phyloP scores from a whole-genome alignment of 2,888 invertebrate species.

The Acanthosoma haemorrhoidale region DNA sequence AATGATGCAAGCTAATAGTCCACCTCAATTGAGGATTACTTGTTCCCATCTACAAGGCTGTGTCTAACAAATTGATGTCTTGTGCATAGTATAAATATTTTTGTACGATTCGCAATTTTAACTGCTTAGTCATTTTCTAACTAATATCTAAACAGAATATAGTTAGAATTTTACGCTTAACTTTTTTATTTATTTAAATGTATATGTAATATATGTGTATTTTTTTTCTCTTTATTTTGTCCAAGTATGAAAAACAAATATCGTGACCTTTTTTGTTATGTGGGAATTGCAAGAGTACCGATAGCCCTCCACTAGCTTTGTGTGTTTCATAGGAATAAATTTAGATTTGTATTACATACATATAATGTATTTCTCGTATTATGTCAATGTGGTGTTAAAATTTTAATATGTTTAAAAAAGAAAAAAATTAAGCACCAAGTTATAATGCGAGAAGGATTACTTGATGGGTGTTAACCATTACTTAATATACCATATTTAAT shows the following conservation, averaged over 20 bases:
- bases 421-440: not conserved
- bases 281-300: constrained; percentile 29
- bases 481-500: constrained; percentile 3
- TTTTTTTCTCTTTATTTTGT: too few relatives aligned
- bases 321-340: constrained; percentile 22
- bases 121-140: constrained; percentile 1
- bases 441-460: constrained; percentile 10
- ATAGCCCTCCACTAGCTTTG: constrained; percentile 28
- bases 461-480: constrained; percentile 16
- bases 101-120: constrained; percentile 21
- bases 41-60: constrained; percentile 24
- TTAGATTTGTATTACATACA: constrained; percentile 22
- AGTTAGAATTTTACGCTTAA: constrained; percentile 5
- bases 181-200: not conserved
- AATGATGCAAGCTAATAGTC: constrained; percentile 20
- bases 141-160: not conserved
- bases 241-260: too few relatives aligned
- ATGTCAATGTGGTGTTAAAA: not conserved
- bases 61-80: constrained; percentile 24
- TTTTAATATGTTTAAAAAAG: not conserved
- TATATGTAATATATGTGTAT: not conserved
- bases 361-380: constrained; percentile 11
- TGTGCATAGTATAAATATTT: constrained; percentile 28
- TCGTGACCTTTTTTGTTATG: not conserved
- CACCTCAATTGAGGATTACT: constrained; percentile 12